Conservation (phyloP, 2,888 invertebrate genomes). For the Deilephila elpenor region DNA sequence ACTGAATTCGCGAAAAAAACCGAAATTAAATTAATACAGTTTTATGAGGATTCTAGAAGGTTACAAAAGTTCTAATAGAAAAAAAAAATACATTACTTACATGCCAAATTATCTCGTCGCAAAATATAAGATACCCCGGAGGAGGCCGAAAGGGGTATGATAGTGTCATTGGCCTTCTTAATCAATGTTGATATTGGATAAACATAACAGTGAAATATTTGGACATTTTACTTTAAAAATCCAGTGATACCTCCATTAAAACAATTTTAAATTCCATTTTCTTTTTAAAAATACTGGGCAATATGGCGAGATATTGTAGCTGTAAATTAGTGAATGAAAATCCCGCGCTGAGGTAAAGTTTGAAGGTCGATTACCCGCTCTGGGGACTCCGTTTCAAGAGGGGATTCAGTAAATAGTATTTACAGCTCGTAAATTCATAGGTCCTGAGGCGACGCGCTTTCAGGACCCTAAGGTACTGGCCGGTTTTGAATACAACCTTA, state of each 20-base stretch:
- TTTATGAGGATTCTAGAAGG: neutral
- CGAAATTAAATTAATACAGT: neutral
- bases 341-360: conserved; percentile 30
- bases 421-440: conserved; percentile 46
- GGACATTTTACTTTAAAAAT: neutral
- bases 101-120: neutral
- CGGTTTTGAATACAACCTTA: neutral
- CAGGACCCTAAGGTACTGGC: conserved; percentile 16
- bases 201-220: neutral
- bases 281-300: neutral
- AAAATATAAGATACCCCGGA: neutral
- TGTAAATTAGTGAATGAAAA: conserved; percentile 31
- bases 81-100: neutral
- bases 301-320: conserved; percentile 18
- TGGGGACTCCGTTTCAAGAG: conserved; percentile 31
- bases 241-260: neutral
- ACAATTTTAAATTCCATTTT: conserved; percentile 13
- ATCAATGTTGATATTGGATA: neutral
- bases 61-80: neutral
- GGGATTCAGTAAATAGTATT: conserved; percentile 51
- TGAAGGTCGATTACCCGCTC: conserved; percentile 40
- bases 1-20: neutral
- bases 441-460: conserved; percentile 36
- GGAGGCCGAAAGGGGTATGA: too few species aligned
- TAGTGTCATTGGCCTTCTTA: too few species aligned